These are phyloP conservation scores for Pantherophis alleghaniensis DNA, from an alignment of 2,797 vertebrate species.

Conservation along the genomic window DNA sequence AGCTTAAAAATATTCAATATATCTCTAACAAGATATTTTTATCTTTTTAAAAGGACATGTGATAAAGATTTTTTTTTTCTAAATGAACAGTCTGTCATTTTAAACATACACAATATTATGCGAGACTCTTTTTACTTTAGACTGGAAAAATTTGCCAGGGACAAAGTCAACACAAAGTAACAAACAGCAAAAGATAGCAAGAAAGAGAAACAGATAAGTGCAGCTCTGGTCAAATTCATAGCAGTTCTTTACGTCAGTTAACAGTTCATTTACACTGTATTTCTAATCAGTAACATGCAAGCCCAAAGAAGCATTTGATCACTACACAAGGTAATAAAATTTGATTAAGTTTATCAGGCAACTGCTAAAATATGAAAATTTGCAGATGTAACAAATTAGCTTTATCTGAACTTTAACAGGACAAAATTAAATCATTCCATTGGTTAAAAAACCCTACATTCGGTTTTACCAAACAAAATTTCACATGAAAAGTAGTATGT, in stretches of 20 bases:
- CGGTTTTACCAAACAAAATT: constrained; percentile 86
- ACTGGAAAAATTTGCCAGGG: constrained; percentile 82
- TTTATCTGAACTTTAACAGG: constrained; percentile 77
- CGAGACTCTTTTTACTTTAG: constrained; percentile 76
- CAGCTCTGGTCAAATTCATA: constrained; percentile 86
- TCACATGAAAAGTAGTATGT: constrained; percentile 77
- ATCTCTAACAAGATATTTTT: constrained; percentile 63
- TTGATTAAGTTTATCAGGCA: constrained; percentile 81
- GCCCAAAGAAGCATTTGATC: constrained; percentile 83
- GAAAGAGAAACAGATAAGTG: constrained; percentile 82
- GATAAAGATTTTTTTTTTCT: constrained; percentile 64
- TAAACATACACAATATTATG: constrained; percentile 76
- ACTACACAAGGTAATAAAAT: constrained; percentile 87
- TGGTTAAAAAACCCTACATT: constrained; percentile 86
- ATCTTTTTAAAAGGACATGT: constrained; percentile 66
- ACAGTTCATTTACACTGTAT: constrained; percentile 82
- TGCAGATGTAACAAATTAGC: constrained; percentile 81
- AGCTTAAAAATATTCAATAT: constrained; percentile 64
- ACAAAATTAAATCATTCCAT: constrained; percentile 79
- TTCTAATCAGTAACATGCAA: constrained; percentile 89
- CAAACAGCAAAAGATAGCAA: constrained; percentile 80
- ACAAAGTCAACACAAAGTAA: constrained; percentile 87
- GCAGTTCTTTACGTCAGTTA: constrained; percentile 81
- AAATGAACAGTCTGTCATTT: constrained; percentile 71
- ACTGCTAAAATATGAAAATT: constrained; percentile 79